Evolutionary conservation across 1,140 invertebrate genomes (phyloP), one percentile per base, ranked within the genome.

Genomic region (Bicyclus anynana): DNA sequence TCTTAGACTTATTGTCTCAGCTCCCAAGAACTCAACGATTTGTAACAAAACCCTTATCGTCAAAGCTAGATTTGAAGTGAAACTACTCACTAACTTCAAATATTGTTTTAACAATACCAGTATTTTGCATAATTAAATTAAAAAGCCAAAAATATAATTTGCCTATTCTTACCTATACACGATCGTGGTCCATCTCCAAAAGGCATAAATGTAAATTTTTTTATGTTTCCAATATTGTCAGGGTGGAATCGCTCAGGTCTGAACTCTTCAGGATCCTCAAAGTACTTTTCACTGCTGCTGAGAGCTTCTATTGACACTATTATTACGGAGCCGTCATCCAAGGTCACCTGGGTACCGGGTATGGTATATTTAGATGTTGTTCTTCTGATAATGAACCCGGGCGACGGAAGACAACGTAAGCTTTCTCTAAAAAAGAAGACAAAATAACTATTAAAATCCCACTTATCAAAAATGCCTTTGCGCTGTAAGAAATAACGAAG

Each of bases 221-320:
- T 49, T 10, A 62, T 62, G 6, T 57, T 40, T 4, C 37, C 49
- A 26, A 48, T 40, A 26, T 62, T 62, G 2, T 62, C 60, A 26
- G 60, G 60, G 10, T 57, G 53, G 18, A 62, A 62, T 50, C 60
- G 26, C 9, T 62, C 60, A 5, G 54, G 60, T 20, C 37, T 52
- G 13, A 62, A 62, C 33, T 48, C 42, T 37, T 62, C 60, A 1
- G 60, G 60, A 14, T 62, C 29, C 3, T 52, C 42, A 18, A 62
- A 62, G 18, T 48, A 53, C 13, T 49, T 7, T 33, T 48, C 42
- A 40, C 55, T 52, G 7, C 12, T 26, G 18, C 37, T 18, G 2
- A 62, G 6, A 5, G 14, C 48, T 10, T 56, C 53, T 4, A 14
- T 38, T 0, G 59, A 61, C 2, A 61, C 33, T 1, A 61, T 37